Evolutionary conservation across 2,888 invertebrate genomes (phyloP).

Genomic region (Pollenia labialis): DNA sequence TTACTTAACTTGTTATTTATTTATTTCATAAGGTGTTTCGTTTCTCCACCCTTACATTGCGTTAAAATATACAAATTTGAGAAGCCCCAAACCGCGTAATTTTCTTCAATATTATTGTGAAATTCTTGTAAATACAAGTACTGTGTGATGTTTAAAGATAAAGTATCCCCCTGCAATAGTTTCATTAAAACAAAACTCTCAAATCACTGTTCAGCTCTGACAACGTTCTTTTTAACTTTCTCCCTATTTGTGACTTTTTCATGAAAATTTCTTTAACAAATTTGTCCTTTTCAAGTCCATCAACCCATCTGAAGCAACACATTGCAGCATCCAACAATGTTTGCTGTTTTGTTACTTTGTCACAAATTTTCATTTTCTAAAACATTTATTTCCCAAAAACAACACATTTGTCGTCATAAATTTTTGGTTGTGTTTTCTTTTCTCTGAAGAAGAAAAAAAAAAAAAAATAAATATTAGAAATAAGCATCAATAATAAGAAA

Average conservation of each 20-base stretch:
- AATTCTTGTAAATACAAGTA: too few relatives aligned
- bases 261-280: conserved; percentile 29
- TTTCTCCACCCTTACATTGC: too few relatives aligned
- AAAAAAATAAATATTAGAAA: background rate
- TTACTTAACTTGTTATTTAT: too few relatives aligned
- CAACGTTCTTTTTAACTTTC: background rate
- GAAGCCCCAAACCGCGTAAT: too few relatives aligned
- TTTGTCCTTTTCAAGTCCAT: conserved; percentile 45
- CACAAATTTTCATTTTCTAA: conserved; percentile 13
- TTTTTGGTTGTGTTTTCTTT: conserved; percentile 5
- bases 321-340: conserved; percentile 32
- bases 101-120: too few relatives aligned
- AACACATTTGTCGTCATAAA: conserved; percentile 29
- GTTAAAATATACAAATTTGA: too few relatives aligned
- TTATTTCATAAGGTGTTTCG: too few relatives aligned
- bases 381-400: conserved; percentile 36
- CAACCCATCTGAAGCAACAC: conserved; percentile 44
- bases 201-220: conserved; percentile 30
- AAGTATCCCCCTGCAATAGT: background rate
- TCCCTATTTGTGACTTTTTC: conserved; percentile 4
- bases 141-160: background rate
- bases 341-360: conserved; percentile 13
- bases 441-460: background rate
- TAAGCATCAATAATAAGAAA: conserved; percentile 16
- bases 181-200: conserved; percentile 3